Percentiles rank a stretch among this genome's conserved stretches.
Evolutionary conservation across 2,113 vertebrate genomes (phyloP).

Genomic region (Leptobrachium ailaonicum): DNA sequence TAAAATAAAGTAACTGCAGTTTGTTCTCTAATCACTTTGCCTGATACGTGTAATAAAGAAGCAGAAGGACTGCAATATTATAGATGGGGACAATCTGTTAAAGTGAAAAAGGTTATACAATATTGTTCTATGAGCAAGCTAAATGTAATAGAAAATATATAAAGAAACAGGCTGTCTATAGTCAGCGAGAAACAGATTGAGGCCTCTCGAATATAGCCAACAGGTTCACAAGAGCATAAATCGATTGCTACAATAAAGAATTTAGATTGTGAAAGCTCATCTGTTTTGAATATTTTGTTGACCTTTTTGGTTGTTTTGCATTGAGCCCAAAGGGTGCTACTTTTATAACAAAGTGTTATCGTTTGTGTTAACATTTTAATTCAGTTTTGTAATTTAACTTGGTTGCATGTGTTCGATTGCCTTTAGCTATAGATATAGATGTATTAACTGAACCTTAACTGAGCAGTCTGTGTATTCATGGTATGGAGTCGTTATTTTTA

Average conservation of each 20-base stretch:
- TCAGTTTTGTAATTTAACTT: neutral
- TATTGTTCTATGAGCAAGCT: neutral
- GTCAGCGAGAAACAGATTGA: conserved; percentile 10
- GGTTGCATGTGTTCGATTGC: neutral
- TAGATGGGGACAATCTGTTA: too few species aligned
- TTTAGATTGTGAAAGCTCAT: conserved; percentile 17
- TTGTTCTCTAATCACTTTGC: too few species aligned
- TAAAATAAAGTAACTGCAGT: too few species aligned
- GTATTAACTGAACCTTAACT: too few species aligned
- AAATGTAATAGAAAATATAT: neutral
- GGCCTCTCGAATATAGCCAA: neutral
- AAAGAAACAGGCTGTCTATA: neutral
- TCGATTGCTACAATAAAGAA: conserved; percentile 20
- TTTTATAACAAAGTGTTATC: conserved; percentile 12
- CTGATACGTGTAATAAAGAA: too few species aligned
- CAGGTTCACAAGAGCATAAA: conserved; percentile 11
- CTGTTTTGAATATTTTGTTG: conserved; percentile 13
- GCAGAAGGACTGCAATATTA: too few species aligned
- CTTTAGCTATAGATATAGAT: too few species aligned
- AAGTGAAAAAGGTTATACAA: neutral
- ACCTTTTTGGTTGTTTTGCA: conserved; percentile 14
- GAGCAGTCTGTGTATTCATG: too few species aligned
- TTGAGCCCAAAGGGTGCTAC: conserved; percentile 3
- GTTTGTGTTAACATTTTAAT: neutral
- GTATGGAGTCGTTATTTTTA: too few species aligned